phyloP scores from a whole-genome alignment of 2,888 invertebrate genomes.

The Aphidius colemani region DNA sequence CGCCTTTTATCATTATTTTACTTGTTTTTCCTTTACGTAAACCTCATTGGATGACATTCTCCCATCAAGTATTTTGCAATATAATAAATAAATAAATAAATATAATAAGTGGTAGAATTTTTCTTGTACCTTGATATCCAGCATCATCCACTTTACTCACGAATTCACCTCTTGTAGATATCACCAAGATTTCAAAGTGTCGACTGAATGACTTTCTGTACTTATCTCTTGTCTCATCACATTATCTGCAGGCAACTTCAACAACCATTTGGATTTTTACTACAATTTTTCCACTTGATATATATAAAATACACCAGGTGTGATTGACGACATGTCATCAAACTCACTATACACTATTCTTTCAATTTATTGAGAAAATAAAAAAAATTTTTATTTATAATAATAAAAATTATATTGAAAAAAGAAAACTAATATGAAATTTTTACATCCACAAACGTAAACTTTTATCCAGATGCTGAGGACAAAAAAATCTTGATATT shows the following conservation, averaged over 20 bases:
- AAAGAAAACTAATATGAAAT: too few species aligned
- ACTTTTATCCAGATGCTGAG: too few species aligned
- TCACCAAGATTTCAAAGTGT: conserved; percentile 27
- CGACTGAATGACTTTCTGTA: conserved; percentile 26
- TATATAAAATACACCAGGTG: conserved; percentile 9
- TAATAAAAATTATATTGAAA: too few species aligned
- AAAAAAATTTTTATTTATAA: too few species aligned
- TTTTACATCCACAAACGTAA: too few species aligned
- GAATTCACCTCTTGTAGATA: conserved; percentile 23
- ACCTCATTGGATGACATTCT: conserved; percentile 60
- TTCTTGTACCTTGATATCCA: background rate
- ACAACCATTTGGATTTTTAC: conserved; percentile 19
- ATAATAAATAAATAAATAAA: conserved; percentile 27
- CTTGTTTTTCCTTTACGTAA: conserved; percentile 60
- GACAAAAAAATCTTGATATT: too few species aligned
- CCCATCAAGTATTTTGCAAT: conserved; percentile 28
- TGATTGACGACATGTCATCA: background rate
- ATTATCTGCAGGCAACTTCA: conserved; percentile 27
- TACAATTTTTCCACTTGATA: conserved; percentile 19
- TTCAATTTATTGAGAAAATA: too few species aligned
- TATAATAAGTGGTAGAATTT: conserved; percentile 29
- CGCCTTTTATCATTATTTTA: conserved; percentile 62
- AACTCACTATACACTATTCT: too few species aligned
- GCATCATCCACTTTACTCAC: conserved; percentile 8
- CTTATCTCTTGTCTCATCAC: conserved; percentile 23